Percentiles rank a stretch among this genome's conserved stretches.
phyloP scores from a whole-genome alignment of 2,888 invertebrate species.

The Orchesella flavescens region DNA sequence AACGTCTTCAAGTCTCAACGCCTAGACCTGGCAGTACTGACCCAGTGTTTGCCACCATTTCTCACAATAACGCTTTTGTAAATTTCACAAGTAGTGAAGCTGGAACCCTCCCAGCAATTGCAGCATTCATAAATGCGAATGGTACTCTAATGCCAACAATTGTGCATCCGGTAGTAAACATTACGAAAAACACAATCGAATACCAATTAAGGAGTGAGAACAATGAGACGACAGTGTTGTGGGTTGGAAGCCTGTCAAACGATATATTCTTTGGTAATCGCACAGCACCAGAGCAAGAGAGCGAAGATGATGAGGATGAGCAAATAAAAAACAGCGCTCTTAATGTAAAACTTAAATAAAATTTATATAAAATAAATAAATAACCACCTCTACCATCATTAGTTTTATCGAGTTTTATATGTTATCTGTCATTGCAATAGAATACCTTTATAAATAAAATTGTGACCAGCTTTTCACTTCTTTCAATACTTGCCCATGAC shows the following conservation, averaged over 20 bases:
- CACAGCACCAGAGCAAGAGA: not conserved
- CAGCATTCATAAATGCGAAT: constrained; percentile 52
- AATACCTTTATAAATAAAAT: no score
- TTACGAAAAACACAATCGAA: constrained; percentile 50
- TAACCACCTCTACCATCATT: no score
- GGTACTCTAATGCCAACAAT: constrained; percentile 51
- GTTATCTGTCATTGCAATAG: no score
- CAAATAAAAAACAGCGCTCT: constrained; percentile 15
- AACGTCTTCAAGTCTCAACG: constrained; percentile 25
- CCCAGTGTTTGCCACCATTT: constrained; percentile 41
- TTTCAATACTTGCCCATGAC: no score
- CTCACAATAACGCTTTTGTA: constrained; percentile 32
- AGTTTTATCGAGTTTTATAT: no score
- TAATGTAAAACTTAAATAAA: constrained; percentile 11
- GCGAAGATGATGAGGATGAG: constrained; percentile 37
- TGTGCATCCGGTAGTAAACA: constrained; percentile 57
- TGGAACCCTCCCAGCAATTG: constrained; percentile 40
- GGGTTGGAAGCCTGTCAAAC: constrained; percentile 49
- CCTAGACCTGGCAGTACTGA: constrained; percentile 35
- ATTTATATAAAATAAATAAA: no score
- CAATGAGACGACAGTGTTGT: constrained; percentile 56
- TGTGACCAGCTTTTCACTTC: no score
- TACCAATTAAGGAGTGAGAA: constrained; percentile 44
- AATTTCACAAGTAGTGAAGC: constrained; percentile 19
- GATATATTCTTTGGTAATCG: constrained; percentile 52